A percentile compares a stretch with the other conserved stretches of the same genome.
Evolutionary conservation across 2,113 vertebrate genomes (phyloP).

Genomic region (Planiliza haematocheilus): DNA sequence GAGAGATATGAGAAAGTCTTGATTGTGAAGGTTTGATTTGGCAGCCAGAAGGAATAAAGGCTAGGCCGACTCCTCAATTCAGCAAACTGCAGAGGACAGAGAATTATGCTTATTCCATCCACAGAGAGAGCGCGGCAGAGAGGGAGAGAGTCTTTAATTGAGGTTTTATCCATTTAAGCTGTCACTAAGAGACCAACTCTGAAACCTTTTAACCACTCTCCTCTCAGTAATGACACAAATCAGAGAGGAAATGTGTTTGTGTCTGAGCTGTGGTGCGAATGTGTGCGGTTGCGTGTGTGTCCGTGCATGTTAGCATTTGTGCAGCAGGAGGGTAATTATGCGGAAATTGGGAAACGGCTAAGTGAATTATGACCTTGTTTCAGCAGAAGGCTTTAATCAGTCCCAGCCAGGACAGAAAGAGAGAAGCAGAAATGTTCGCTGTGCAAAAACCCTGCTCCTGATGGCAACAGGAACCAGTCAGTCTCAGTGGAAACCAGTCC

Average conservation of each 20-base stretch:
- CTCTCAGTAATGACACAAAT: constrained; percentile 81
- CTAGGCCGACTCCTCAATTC: constrained; percentile 25
- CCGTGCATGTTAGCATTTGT: constrained; percentile 39
- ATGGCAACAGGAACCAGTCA: constrained; percentile 43
- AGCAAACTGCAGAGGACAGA: constrained; percentile 55
- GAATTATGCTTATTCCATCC: constrained; percentile 69
- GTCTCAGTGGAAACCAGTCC: constrained; percentile 39
- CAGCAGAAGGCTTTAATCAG: constrained; percentile 82
- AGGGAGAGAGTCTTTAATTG: constrained; percentile 78
- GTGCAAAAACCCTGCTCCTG: constrained; percentile 34
- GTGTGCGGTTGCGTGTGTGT: constrained; percentile 53
- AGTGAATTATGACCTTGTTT: constrained; percentile 86
- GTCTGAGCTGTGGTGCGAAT: constrained; percentile 49
- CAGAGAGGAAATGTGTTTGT: constrained; percentile 75
- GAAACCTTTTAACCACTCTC: constrained; percentile 82
- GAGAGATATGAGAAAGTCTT: constrained; percentile 22
- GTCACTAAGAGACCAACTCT: constrained; percentile 80
- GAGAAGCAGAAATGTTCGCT: constrained; percentile 39
- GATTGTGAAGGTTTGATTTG: constrained; percentile 42
- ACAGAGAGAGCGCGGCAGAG: constrained; percentile 45
- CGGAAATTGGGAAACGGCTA: constrained; percentile 83
- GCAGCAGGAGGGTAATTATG: constrained; percentile 80
- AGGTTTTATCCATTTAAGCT: constrained; percentile 84
- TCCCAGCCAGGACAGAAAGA: constrained; percentile 69
- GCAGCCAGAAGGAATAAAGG: constrained; percentile 9